phyloP scores from a whole-genome alignment of 2,113 vertebrate species.

The Gopherus evgoodei region DNA sequence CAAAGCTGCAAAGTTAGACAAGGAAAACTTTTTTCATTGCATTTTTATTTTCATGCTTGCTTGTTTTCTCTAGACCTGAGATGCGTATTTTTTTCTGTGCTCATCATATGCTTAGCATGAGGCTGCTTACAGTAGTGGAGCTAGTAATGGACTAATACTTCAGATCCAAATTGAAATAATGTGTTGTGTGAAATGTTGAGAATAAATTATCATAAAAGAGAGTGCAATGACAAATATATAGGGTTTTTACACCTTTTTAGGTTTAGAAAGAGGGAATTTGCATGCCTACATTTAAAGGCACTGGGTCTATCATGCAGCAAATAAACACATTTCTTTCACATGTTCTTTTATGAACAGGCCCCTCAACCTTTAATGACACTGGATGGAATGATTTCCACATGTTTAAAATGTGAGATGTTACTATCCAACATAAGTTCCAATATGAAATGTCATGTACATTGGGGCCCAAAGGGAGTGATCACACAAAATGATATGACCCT shows the following conservation, averaged over 20 bases:
- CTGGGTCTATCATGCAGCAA: not conserved
- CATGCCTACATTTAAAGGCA: not conserved
- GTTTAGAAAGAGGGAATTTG: constrained; percentile 51
- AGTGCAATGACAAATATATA: constrained; percentile 6
- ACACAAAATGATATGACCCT: constrained; percentile 63
- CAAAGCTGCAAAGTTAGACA: constrained; percentile 63
- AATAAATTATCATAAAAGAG: constrained; percentile 40
- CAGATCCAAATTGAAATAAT: constrained; percentile 53
- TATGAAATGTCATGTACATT: constrained; percentile 46
- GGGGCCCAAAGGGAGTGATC: constrained; percentile 29
- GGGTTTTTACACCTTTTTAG: constrained; percentile 28
- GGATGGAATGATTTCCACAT: not conserved
- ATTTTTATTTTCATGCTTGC: constrained; percentile 30
- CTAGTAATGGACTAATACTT: constrained; percentile 54
- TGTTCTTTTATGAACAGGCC: not conserved
- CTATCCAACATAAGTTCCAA: not conserved
- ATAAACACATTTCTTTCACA: constrained; percentile 18
- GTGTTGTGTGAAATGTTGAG: constrained; percentile 30
- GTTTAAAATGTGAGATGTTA: constrained; percentile 7
- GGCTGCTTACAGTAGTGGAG: constrained; percentile 16
- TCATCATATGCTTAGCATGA: constrained; percentile 48
- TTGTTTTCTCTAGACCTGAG: constrained; percentile 34
- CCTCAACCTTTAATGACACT: constrained; percentile 11
- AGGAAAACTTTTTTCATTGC: constrained; percentile 61
- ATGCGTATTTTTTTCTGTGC: constrained; percentile 32